These are phyloP conservation scores for Papilio dardanus DNA, from an alignment of 1,140 invertebrate species.

Conservation along the genomic window DNA sequence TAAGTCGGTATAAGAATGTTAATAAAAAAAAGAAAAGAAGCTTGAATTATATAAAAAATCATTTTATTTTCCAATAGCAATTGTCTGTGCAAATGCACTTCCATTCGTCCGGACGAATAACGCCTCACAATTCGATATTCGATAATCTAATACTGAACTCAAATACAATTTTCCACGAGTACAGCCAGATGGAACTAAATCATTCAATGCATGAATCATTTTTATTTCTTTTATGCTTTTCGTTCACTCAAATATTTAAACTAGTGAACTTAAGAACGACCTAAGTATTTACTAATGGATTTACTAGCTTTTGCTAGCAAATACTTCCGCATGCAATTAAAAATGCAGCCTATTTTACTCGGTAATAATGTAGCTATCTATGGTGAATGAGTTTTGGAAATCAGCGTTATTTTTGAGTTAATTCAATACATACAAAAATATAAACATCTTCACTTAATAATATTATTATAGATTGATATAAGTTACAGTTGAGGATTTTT, in stretches of 20 bases:
- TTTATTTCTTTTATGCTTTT: conserved; percentile 1
- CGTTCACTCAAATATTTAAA: neutral
- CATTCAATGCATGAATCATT: neutral
- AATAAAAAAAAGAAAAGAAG: no score
- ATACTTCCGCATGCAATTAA: no score
- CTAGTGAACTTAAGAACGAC: neutral
- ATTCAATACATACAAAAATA: no score
- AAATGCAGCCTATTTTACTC: no score
- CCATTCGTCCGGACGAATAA: neutral
- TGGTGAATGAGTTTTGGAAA: no score
- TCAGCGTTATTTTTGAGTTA: no score
- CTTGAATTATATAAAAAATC: neutral
- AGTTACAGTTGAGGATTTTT: neutral
- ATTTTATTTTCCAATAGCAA: neutral
- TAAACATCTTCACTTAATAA: no score
- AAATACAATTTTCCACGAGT: conserved; percentile 35
- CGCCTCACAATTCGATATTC: conserved; percentile 30
- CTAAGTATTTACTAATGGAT: no score
- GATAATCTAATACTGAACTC: conserved; percentile 30
- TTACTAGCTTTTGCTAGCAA: no score
- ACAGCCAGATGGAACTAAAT: conserved; percentile 23
- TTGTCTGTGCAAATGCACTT: conserved; percentile 14
- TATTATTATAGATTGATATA: no score
- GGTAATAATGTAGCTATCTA: no score
- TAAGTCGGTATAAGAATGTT: no score